Evolutionary conservation across 2,113 vertebrate genomes (phyloP), one percentile per base, ranked within the genome.

Genomic region (Tupaia tana): DNA sequence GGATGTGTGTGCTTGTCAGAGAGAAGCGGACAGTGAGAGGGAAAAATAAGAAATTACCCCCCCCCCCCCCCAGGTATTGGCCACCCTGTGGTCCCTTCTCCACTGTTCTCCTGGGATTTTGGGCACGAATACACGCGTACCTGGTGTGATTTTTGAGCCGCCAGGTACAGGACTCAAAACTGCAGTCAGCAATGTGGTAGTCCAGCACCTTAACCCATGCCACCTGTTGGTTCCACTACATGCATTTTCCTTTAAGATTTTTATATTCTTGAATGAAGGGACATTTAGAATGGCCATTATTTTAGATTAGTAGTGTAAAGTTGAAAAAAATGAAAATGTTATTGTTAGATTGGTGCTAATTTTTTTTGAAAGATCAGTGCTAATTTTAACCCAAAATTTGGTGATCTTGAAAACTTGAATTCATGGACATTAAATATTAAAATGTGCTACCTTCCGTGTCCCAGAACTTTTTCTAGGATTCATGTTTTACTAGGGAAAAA

Each of bases 331-430:
- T 74, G 54, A 90, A 95, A 66, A 88, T 78, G 52, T 43, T 85
- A 90, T 96, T 92, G 59, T 92, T 96, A 91, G 27, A 43, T 43
- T 43, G 43, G 43, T 43, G 43, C 9, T 59, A 16, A 59, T 59
- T 79, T 59, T 79, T 16, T 79, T 79, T 43, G n/a, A 43, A 43
- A n/a, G 56, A 59, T 79, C 3, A 59, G 77, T 59, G 56, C 9
- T 92, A 86, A 70, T 73, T 86, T 94, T 87, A 86, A 93, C 64
- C 15, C 77, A 85, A 91, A 74, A 71, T 83, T 86, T 83, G 31
- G 16, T 95, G 56, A 83, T 94, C 43, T 95, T 96, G 67, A 95
- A 93, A 88, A 66, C 82, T 93, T 95, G 56, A 5, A 56, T 89
- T 75, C 93, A 78, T 85, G 27, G 58, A n/a, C 94, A 4, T 85